These are phyloP conservation scores for Perithous albicinctus DNA, from an alignment of 2,888 invertebrate genomes.

Conservation along the genomic window DNA sequence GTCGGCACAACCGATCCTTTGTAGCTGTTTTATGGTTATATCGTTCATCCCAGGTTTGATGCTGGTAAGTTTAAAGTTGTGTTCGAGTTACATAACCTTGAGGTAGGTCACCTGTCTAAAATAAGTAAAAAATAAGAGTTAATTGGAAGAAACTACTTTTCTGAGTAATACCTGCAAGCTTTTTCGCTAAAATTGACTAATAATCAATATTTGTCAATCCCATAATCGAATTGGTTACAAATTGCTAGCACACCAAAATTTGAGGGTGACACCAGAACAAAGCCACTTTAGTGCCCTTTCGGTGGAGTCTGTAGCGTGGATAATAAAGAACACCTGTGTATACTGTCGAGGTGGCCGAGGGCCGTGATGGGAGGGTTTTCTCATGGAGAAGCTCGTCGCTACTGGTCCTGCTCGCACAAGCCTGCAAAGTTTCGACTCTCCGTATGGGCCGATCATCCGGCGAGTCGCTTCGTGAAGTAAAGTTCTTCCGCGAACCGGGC, in stretches of 20 bases:
- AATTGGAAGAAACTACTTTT: neutral
- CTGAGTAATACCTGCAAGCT: neutral
- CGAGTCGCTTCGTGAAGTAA: conserved; percentile 54
- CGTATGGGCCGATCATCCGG: conserved; percentile 40
- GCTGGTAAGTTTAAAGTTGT: no score
- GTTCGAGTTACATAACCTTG: no score
- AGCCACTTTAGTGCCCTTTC: conserved; percentile 34
- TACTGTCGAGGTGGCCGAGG: conserved; percentile 20
- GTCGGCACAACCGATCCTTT: no score
- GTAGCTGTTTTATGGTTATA: no score
- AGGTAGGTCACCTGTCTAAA: no score
- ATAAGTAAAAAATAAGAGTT: no score
- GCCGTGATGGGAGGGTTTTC: conserved; percentile 22
- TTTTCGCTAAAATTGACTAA: neutral
- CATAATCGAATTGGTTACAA: neutral
- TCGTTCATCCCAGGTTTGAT: neutral
- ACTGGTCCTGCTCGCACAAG: conserved; percentile 17
- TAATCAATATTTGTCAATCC: neutral
- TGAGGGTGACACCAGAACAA: neutral
- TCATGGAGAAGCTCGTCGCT: conserved; percentile 31
- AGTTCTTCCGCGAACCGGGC: conserved; percentile 51
- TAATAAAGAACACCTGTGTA: conserved; percentile 51
- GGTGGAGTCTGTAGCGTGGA: conserved; percentile 28
- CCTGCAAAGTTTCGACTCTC: conserved; percentile 48
- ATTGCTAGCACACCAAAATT: no score